These are phyloP conservation scores for Tethya wilhelma DNA, from an alignment of 37 sponge, comb jelly and placozoan genomes.

Conservation along the genomic window DNA sequence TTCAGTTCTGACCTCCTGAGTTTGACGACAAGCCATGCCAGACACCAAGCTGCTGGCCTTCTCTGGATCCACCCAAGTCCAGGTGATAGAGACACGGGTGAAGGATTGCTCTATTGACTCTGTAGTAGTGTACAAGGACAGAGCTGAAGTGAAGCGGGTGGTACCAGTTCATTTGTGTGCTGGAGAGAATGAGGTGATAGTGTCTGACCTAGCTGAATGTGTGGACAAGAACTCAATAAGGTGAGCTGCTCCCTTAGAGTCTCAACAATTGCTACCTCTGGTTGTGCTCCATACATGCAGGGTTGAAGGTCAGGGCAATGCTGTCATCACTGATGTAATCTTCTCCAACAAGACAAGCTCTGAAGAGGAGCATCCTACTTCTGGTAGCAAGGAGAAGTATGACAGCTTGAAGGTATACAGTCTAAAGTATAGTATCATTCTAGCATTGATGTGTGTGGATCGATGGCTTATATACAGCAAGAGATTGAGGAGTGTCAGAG, in stretches of 20 bases:
- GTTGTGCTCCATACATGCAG: too few species aligned
- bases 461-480: not conserved
- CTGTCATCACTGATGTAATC: constrained; percentile 52
- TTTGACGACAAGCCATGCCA: too few species aligned
- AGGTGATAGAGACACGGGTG: constrained; percentile 13
- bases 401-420: constrained; percentile 24
- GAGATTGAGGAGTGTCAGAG: not conserved
- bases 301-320: constrained; percentile 52
- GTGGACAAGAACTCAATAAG: constrained; percentile 61
- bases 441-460: too few species aligned
- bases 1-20: too few species aligned
- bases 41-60: too few species aligned
- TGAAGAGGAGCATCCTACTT: not conserved
- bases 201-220: constrained; percentile 29
- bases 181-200: constrained; percentile 60
- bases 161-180: constrained; percentile 21
- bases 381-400: constrained; percentile 13
- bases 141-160: constrained; percentile 54
- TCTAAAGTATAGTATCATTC: too few species aligned
- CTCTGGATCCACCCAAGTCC: too few species aligned
- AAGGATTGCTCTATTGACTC: constrained; percentile 40
- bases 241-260: too few species aligned
- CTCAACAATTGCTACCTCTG: too few species aligned
- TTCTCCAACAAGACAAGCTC: constrained; percentile 27
- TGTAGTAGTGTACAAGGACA: constrained; percentile 58